A percentile compares a stretch with the other conserved stretches of the same genome.
Evolutionary conservation across 1,140 invertebrate genomes (phyloP).

Genomic region (Atta texana): DNA sequence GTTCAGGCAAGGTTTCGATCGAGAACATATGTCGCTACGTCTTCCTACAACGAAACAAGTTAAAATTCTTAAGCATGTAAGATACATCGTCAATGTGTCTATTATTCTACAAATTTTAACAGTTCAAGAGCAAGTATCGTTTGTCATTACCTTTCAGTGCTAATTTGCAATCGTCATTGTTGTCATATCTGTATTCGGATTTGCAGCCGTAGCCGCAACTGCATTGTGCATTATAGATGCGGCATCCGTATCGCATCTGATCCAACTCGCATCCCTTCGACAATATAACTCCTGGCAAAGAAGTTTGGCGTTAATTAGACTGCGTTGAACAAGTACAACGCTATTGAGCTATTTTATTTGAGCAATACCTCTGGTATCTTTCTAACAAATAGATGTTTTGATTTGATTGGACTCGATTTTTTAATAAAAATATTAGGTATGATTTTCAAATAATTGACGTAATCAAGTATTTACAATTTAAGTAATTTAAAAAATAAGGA

Average conservation of each 20-base stretch:
- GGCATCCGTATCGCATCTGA: constrained; percentile 81
- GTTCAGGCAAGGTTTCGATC: constrained; percentile 88
- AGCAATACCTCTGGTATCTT: neutral
- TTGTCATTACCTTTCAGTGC: constrained; percentile 84
- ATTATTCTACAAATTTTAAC: neutral
- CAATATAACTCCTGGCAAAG: constrained; percentile 65
- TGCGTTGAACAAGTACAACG: neutral
- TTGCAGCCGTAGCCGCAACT: constrained; percentile 85
- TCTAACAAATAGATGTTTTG: neutral
- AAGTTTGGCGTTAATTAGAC: constrained; percentile 5
- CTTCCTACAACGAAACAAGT: constrained; percentile 84
- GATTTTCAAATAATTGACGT: neutral
- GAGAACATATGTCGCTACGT: constrained; percentile 88
- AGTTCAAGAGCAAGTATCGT: neutral
- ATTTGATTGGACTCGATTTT: constrained; percentile 2
- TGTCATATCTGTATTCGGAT: constrained; percentile 85
- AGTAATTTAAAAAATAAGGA: neutral
- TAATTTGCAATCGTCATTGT: constrained; percentile 84
- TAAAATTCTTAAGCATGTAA: neutral
- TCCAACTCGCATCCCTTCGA: constrained; percentile 79
- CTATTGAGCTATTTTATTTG: neutral
- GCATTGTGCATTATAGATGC: constrained; percentile 82
- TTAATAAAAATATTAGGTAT: neutral
- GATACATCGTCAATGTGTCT: neutral
- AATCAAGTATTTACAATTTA: too few relatives aligned